phyloP scores from a whole-genome alignment of 2,113 vertebrate species.

The Otolemur garnettii region DNA sequence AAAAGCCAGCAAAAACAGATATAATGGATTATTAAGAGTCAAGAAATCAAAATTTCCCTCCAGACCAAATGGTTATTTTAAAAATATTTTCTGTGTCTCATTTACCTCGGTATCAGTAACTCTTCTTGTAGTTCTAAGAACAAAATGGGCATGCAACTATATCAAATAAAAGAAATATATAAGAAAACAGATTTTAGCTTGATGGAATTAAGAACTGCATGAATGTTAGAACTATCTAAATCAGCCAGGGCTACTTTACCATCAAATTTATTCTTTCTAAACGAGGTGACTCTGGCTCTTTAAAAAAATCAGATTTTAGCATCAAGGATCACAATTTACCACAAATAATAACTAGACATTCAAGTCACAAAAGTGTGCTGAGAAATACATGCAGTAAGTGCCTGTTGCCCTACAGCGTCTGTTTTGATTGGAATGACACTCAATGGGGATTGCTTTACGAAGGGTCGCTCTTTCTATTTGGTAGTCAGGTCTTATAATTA shows the following conservation, averaged over 20 bases:
- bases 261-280: constrained; percentile 8
- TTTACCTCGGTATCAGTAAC: neutral
- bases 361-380: neutral
- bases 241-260: neutral
- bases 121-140: neutral
- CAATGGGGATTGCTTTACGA: neutral
- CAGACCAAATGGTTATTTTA: neutral
- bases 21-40: neutral
- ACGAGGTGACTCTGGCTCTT: neutral
- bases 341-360: neutral
- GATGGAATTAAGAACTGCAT: neutral
- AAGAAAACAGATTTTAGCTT: neutral
- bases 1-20: neutral
- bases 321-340: constrained; percentile 28
- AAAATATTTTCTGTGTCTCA: neutral
- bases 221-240: neutral
- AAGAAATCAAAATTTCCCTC: neutral
- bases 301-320: neutral
- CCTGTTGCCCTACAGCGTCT: neutral
- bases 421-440: constrained; percentile 20
- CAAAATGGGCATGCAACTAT: neutral
- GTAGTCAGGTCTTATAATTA: neutral
- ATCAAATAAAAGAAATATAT: neutral
- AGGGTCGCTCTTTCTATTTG: neutral
- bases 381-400: neutral